A percentile compares a stretch with the other conserved stretches of the same genome.
Conservation (phyloP, 2,113 vertebrate species). For the Lates calcarifer region DNA sequence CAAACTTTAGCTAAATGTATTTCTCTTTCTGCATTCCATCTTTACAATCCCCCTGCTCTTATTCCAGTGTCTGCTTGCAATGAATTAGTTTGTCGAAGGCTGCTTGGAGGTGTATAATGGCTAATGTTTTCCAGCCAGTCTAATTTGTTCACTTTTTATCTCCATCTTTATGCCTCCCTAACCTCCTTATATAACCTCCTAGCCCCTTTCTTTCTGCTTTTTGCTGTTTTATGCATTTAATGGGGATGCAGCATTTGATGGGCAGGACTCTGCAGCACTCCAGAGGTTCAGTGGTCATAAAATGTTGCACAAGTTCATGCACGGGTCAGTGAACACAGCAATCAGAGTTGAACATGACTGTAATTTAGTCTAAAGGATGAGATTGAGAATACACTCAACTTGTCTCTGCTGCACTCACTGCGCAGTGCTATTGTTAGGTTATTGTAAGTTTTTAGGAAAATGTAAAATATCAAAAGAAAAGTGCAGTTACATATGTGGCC, state of each 20-base stretch:
- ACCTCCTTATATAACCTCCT: constrained; percentile 3
- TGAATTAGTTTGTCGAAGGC: constrained; percentile 44
- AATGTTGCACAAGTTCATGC: constrained; percentile 25
- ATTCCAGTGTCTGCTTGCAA: constrained; percentile 22
- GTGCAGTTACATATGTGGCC: not conserved
- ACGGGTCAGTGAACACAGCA: constrained; percentile 29
- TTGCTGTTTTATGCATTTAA: constrained; percentile 17
- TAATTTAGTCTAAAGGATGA: not conserved
- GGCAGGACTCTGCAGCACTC: constrained; percentile 23
- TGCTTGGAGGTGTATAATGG: constrained; percentile 44
- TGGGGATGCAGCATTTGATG: constrained; percentile 22
- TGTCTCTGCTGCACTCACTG: not conserved
- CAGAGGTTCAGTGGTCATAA: constrained; percentile 8
- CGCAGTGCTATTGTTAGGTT: not conserved
- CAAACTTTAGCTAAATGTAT: constrained; percentile 12
- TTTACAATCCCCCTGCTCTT: constrained; percentile 25
- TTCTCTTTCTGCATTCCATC: constrained; percentile 23
- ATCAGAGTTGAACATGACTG: not conserved
- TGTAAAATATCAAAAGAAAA: not conserved
- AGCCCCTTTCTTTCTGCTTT: not conserved
- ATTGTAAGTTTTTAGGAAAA: not conserved
- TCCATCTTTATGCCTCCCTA: constrained; percentile 46
- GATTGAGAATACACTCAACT: not conserved
- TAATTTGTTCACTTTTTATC: constrained; percentile 61
- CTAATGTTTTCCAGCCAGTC: constrained; percentile 47